Percentiles rank a stretch among this genome's conserved stretches.
Conservation (phyloP, 2,797 vertebrate genomes). For the Crocodylus rhombifer region DNA sequence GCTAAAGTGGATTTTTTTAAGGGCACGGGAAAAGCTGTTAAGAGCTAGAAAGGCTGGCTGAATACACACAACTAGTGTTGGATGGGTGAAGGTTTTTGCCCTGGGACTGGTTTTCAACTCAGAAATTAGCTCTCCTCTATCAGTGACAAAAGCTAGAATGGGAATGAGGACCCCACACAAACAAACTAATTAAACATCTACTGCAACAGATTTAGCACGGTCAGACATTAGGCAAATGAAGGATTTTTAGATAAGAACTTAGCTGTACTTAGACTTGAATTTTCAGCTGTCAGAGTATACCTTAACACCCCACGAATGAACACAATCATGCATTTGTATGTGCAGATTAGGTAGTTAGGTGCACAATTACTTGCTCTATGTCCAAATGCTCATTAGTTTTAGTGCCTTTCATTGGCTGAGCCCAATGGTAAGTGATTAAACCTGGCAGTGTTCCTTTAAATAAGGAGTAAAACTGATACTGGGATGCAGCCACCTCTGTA, state of each 20-base stretch:
- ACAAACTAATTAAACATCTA: slow-evolving; percentile 48
- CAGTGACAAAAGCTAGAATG: background rate
- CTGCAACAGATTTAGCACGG: slow-evolving; percentile 3
- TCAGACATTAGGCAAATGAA: slow-evolving; percentile 1
- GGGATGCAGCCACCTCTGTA: rapidly evolving
- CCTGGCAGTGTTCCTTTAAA: background rate
- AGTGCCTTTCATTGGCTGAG: slow-evolving; percentile 26
- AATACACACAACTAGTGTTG: background rate
- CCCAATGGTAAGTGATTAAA: background rate
- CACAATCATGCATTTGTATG: background rate
- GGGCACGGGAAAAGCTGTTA: slow-evolving; percentile 39
- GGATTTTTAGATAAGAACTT: slow-evolving; percentile 29
- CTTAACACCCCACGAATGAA: background rate
- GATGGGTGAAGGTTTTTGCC: slow-evolving; percentile 42
- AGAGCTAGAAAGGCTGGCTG: slow-evolving; percentile 23
- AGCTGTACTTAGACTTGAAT: background rate
- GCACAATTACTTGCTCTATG: slow-evolving; percentile 41
- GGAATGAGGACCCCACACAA: slow-evolving; percentile 1
- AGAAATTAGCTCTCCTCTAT: slow-evolving; percentile 5
- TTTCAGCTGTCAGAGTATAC: slow-evolving; percentile 36
- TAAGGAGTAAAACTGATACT: background rate
- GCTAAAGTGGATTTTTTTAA: background rate
- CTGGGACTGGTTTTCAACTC: background rate
- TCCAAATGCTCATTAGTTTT: slow-evolving; percentile 48
- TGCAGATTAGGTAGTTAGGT: slow-evolving; percentile 49